Percentiles rank a stretch among this genome's conserved stretches.
Evolutionary conservation across 2,113 vertebrate species (phyloP).

Genomic region (Solea solea): DNA sequence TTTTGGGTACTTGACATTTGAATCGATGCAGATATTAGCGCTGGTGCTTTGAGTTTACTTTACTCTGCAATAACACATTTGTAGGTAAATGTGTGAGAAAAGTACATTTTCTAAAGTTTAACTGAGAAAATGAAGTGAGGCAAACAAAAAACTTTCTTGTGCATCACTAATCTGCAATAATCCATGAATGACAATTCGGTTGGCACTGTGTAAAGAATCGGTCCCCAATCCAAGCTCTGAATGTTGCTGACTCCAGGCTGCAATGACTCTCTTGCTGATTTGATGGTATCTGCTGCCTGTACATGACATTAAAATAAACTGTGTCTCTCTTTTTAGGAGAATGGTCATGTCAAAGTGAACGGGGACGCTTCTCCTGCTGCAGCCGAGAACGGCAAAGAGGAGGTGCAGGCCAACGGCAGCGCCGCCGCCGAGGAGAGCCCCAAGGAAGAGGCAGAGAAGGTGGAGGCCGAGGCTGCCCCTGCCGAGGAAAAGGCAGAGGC

Average conservation of each 20-base stretch:
- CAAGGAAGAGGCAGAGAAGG: slow-evolving; percentile 74
- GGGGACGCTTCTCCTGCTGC: slow-evolving; percentile 86
- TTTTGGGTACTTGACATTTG: too few relatives aligned
- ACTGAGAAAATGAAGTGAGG: too few relatives aligned
- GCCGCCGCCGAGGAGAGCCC: slow-evolving; percentile 84
- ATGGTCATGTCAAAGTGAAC: slow-evolving; percentile 90
- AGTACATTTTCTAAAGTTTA: too few relatives aligned
- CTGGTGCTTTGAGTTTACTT: too few relatives aligned
- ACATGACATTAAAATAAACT: slow-evolving; percentile 28
- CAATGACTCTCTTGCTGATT: slow-evolving; percentile 4
- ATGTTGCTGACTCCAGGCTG: neutral
- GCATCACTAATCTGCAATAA: too few relatives aligned
- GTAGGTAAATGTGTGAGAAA: too few relatives aligned
- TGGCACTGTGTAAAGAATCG: too few relatives aligned
- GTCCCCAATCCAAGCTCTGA: too few relatives aligned
- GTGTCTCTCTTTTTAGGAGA: slow-evolving; percentile 82
- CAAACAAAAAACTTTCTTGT: too few relatives aligned
- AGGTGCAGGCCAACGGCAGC: slow-evolving; percentile 90
- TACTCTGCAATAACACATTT: too few relatives aligned
- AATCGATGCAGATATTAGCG: too few relatives aligned
- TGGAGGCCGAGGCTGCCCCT: slow-evolving; percentile 60
- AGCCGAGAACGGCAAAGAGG: slow-evolving; percentile 85
- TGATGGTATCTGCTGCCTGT: slow-evolving; percentile 57
- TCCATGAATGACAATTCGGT: too few relatives aligned
- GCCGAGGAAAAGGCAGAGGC: slow-evolving; percentile 56